Evolutionary conservation across 2,113 vertebrate species (phyloP).

Genomic region (Elachura formosa): DNA sequence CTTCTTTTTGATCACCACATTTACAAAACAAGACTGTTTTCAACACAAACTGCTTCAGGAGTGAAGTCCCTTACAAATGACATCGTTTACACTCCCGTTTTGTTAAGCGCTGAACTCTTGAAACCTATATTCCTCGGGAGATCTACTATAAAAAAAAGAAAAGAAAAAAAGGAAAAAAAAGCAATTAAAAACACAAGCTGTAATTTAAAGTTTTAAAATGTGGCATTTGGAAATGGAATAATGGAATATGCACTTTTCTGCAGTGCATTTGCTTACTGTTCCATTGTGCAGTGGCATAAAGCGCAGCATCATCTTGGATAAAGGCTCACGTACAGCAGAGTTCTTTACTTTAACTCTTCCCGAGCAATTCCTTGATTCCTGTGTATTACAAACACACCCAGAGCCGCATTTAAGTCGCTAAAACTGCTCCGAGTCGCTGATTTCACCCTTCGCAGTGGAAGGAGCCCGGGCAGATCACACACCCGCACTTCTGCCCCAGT

Average conservation of each 20-base stretch:
- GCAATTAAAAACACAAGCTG: neutral
- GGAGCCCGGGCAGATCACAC: neutral
- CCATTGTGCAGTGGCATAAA: neutral
- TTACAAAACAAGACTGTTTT: neutral
- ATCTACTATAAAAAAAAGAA: neutral
- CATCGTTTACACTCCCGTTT: neutral
- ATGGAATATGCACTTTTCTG: neutral
- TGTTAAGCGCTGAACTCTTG: neutral
- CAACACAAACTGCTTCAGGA: neutral
- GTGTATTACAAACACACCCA: neutral
- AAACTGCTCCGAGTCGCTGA: neutral
- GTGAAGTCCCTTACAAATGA: neutral
- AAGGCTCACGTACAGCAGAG: accelerated
- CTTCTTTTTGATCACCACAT: neutral
- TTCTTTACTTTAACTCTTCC: neutral
- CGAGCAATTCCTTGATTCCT: neutral
- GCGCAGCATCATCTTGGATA: neutral
- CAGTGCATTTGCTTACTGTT: neutral
- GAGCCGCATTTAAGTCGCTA: neutral
- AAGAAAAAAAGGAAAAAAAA: neutral
- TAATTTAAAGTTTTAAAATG: neutral
- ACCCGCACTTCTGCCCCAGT: neutral
- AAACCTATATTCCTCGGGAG: neutral
- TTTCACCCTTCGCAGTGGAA: neutral
- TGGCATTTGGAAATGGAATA: neutral